These are phyloP conservation scores for Brachionus plicatilis DNA, from an alignment of 1,140 invertebrate species.

Conservation along the genomic window DNA sequence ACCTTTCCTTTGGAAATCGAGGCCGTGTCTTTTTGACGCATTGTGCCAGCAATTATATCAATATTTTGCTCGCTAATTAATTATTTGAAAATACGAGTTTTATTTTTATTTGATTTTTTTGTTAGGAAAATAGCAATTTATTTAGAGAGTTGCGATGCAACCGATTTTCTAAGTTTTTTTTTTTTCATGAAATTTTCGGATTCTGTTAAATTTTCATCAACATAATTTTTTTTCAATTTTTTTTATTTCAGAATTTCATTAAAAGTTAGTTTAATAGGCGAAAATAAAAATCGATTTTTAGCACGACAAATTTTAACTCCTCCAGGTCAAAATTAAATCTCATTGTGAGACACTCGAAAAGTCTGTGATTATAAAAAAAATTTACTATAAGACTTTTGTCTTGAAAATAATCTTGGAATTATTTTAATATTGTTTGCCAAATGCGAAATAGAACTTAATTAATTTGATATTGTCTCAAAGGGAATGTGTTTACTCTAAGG, in stretches of 20 bases:
- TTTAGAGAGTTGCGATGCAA: conserved; percentile 34
- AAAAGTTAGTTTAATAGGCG: not conserved
- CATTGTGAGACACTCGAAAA: conserved; percentile 19
- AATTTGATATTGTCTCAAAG: not conserved
- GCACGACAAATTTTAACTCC: not conserved
- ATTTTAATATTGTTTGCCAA: not conserved
- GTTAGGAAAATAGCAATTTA: not conserved
- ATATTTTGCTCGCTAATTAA: not conserved
- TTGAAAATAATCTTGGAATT: not conserved
- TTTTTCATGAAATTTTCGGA: not conserved
- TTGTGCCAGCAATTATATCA: not conserved
- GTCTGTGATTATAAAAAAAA: not conserved
- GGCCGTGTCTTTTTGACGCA: not conserved
- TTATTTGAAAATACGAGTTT: not conserved
- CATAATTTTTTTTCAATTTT: not conserved
- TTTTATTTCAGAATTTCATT: not conserved
- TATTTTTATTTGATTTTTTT: conserved; percentile 15
- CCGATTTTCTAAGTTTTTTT: conserved; percentile 18
- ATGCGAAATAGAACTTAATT: not conserved
- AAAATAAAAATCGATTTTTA: conserved; percentile 9
- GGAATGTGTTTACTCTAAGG: not conserved
- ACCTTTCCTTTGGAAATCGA: not conserved
- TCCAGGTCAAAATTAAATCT: conserved; percentile 3
- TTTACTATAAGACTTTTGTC: not conserved
- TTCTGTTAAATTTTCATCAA: not conserved